These are phyloP conservation scores for Elachura formosa DNA, from an alignment of 2,113 vertebrate species.

Conservation along the genomic window DNA sequence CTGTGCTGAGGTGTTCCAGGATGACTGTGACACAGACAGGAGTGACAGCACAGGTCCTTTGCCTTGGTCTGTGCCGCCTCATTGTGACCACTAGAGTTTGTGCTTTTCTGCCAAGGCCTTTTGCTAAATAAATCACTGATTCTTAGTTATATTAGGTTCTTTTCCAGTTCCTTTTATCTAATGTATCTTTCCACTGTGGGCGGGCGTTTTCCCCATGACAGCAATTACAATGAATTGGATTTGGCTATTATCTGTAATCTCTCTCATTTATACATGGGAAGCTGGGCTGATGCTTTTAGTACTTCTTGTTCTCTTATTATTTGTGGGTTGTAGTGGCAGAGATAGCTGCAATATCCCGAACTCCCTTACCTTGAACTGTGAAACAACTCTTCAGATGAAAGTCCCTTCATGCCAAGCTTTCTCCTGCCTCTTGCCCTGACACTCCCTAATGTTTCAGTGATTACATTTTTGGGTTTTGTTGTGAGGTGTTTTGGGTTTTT, in stretches of 20 bases:
- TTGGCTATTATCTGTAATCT: neutral
- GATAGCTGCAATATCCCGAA: neutral
- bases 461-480: neutral
- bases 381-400: neutral
- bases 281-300: neutral
- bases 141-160: neutral
- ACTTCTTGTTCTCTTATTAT: neutral
- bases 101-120: accelerated
- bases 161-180: neutral
- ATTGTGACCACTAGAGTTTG: neutral
- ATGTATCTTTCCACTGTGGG: neutral
- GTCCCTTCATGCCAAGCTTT: neutral
- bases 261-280: neutral
- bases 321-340: neutral
- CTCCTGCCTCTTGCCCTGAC: neutral
- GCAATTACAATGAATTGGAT: neutral
- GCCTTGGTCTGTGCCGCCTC: neutral
- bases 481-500: neutral
- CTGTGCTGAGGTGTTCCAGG: neutral
- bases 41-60: neutral
- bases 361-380: neutral
- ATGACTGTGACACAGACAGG: neutral
- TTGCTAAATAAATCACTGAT: neutral
- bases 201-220: neutral
- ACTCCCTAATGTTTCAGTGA: neutral